phyloP scores from a whole-genome alignment of 2,888 invertebrate species.

The Noctua comes region DNA sequence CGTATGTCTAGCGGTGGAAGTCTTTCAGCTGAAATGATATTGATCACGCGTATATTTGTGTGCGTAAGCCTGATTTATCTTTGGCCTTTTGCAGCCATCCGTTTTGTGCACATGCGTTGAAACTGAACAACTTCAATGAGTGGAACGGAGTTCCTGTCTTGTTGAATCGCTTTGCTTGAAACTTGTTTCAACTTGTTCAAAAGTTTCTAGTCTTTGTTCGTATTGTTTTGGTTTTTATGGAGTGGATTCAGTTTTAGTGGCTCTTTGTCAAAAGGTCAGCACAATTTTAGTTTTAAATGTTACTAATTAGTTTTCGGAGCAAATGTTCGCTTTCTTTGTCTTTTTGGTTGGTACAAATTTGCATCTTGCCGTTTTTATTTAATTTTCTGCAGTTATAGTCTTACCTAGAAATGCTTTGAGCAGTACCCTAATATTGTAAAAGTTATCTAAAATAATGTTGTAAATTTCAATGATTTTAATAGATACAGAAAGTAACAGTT shows the following conservation, averaged over 20 bases:
- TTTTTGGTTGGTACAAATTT: background rate
- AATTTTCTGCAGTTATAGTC: background rate
- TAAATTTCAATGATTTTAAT: background rate
- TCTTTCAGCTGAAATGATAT: background rate
- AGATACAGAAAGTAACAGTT: background rate
- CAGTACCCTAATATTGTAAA: background rate
- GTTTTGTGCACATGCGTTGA: conserved; percentile 21
- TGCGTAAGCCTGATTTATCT: background rate
- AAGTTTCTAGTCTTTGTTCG: conserved; percentile 46
- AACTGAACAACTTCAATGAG: conserved; percentile 52
- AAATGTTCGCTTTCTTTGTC: background rate
- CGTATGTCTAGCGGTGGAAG: background rate
- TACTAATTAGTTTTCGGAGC: background rate
- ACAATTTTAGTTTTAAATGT: background rate
- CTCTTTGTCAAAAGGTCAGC: background rate
- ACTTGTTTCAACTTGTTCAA: conserved; percentile 55
- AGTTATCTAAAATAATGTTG: background rate
- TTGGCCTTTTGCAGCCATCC: background rate
- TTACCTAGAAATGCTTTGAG: background rate
- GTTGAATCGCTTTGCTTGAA: conserved; percentile 52
- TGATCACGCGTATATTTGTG: background rate
- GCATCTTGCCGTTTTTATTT: background rate
- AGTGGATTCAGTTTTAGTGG: conserved; percentile 11
- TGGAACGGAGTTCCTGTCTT: conserved; percentile 49
- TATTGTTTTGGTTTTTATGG: conserved; percentile 39